Evolutionary conservation across 2,888 invertebrate genomes (phyloP).

Genomic region (Lasiommata megera): DNA sequence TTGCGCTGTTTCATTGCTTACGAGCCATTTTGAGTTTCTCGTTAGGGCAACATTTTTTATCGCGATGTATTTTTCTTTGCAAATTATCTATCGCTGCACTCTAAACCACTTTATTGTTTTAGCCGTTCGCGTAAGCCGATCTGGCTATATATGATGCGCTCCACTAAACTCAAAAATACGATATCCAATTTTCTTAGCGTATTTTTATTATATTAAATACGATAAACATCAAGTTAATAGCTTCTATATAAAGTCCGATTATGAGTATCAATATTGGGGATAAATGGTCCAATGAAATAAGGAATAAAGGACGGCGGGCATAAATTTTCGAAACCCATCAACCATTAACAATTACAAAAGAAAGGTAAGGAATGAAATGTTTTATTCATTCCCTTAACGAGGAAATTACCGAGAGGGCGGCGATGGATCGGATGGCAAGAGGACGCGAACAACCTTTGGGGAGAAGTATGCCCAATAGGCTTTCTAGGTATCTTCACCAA

Average conservation of each 20-base stretch:
- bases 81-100: slow-evolving; percentile 54
- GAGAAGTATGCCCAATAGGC: slow-evolving; percentile 72
- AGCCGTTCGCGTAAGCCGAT: slow-evolving; percentile 28
- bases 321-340: slow-evolving; percentile 76
- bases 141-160: background rate
- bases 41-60: slow-evolving; percentile 71
- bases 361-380: slow-evolving; percentile 80
- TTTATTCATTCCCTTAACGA: slow-evolving; percentile 81
- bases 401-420: slow-evolving; percentile 78
- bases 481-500: slow-evolving; percentile 67
- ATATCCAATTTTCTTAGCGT: slow-evolving; percentile 28
- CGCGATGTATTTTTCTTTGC: slow-evolving; percentile 59
- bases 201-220: background rate
- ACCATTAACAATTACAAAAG: slow-evolving; percentile 80
- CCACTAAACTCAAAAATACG: slow-evolving; percentile 6
- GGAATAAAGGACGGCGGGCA: slow-evolving; percentile 60
- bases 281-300: slow-evolving; percentile 55
- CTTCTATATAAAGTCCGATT: slow-evolving; percentile 40
- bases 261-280: slow-evolving; percentile 34
- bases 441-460: slow-evolving; percentile 67
- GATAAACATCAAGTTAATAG: slow-evolving; percentile 31
- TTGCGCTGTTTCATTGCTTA: slow-evolving; percentile 78
- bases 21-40: slow-evolving; percentile 72
- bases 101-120: slow-evolving; percentile 47
- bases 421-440: slow-evolving; percentile 74